Conservation (phyloP, 2,888 invertebrate genomes). For the Chamaedrilus cognettii region DNA sequence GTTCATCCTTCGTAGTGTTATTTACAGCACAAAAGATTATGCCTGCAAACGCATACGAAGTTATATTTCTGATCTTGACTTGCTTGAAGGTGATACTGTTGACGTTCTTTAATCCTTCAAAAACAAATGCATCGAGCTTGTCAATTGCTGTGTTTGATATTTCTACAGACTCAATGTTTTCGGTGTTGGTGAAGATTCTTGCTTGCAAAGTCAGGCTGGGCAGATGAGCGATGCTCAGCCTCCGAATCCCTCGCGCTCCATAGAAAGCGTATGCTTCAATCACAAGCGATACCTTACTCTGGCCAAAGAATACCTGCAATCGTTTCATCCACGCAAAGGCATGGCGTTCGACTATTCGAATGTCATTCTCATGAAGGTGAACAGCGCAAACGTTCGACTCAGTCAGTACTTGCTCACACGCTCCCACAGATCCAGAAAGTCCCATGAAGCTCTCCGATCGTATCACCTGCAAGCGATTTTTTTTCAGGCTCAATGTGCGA, state of each 20-base stretch:
- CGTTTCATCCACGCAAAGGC: conserved; percentile 22
- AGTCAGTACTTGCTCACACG: neutral
- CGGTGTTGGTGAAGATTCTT: conserved; percentile 21
- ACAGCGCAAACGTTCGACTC: conserved; percentile 1
- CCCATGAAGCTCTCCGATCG: conserved; percentile 8
- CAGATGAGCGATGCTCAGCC: conserved; percentile 6
- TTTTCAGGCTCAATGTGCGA: conserved; percentile 1
- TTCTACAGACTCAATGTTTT: conserved; percentile 9
- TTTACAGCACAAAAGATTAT: neutral
- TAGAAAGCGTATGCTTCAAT: conserved; percentile 23
- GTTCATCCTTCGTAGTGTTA: neutral
- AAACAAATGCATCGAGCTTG: conserved; percentile 10
- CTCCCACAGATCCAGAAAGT: conserved; percentile 2
- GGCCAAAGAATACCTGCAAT: conserved; percentile 11
- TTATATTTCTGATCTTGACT: conserved; percentile 5
- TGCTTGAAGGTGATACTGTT: conserved; percentile 4
- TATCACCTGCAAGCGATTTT: conserved; percentile 10
- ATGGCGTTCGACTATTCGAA: conserved; percentile 13
- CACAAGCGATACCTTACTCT: conserved; percentile 4
- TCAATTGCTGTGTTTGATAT: conserved; percentile 14
- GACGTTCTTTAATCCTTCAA: conserved; percentile 19
- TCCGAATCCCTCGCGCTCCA: conserved; percentile 11
- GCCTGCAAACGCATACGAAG: conserved; percentile 16
- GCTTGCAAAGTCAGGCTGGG: conserved; percentile 12
- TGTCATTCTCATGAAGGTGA: conserved; percentile 10